These are phyloP conservation scores for Chymomyza fuscimana DNA, from an alignment of 2,888 invertebrate genomes.

Conservation along the genomic window DNA sequence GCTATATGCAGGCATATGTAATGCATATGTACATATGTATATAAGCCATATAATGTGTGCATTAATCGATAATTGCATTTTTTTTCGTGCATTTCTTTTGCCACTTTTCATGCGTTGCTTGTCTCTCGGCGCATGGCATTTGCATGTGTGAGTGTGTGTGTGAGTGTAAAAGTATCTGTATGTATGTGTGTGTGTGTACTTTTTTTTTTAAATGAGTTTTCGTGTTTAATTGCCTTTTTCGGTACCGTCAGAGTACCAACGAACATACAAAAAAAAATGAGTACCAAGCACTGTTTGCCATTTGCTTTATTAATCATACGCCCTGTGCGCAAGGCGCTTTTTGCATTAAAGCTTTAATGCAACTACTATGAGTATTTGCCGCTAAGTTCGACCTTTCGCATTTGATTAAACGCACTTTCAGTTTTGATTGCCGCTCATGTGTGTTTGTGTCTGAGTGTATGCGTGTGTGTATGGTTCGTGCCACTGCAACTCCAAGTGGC, in stretches of 20 bases:
- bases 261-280: neutral
- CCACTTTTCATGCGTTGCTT: conserved; percentile 62
- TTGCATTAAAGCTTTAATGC: conserved; percentile 32
- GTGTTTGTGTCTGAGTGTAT: neutral
- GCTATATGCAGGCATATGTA: conserved; percentile 20
- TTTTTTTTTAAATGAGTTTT: conserved; percentile 67
- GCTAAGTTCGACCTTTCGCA: conserved; percentile 22
- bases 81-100: conserved; percentile 63
- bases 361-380: conserved; percentile 33
- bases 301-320: conserved; percentile 65
- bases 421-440: conserved; percentile 51
- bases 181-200: neutral
- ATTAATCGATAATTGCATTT: conserved; percentile 74
- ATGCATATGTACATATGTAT: conserved; percentile 17
- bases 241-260: neutral
- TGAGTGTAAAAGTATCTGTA: conserved; percentile 20
- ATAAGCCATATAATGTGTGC: conserved; percentile 69
- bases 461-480: neutral
- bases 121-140: conserved; percentile 58
- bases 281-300: neutral
- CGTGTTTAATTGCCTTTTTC: conserved; percentile 70
- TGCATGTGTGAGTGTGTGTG: conserved; percentile 37
- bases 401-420: conserved; percentile 67
- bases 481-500: neutral
- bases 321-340: conserved; percentile 20